Percentiles rank a stretch among this genome's conserved stretches.
phyloP scores from a whole-genome alignment of 1,140 invertebrate species.

The Aphidius ervi region DNA sequence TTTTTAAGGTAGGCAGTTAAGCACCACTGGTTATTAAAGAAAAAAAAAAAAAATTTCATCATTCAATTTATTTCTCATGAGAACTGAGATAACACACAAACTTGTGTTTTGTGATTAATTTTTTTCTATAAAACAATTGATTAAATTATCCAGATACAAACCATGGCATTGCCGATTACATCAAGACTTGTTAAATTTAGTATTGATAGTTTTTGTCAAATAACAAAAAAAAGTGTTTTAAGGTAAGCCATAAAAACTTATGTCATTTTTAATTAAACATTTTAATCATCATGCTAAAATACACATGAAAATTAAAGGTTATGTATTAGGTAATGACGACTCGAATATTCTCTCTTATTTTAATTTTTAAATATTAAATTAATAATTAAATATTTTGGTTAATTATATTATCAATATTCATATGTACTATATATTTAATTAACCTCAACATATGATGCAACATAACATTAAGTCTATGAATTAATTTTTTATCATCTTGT shows the following conservation, averaged over 20 bases:
- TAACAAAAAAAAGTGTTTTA: constrained; percentile 28
- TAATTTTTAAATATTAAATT: background rate
- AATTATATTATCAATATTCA: background rate
- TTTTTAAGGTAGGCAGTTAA: background rate
- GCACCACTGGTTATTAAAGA: too few relatives aligned
- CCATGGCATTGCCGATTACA: constrained; percentile 33
- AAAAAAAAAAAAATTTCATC: background rate
- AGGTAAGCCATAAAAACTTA: constrained; percentile 29
- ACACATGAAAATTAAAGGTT: constrained; percentile 27
- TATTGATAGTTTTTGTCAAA: constrained; percentile 37
- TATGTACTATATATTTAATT: background rate
- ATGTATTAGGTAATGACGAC: constrained; percentile 28
- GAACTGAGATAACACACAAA: too few relatives aligned
- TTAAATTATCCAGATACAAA: too few relatives aligned
- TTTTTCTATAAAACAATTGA: too few relatives aligned
- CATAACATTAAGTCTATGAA: too few relatives aligned
- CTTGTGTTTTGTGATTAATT: too few relatives aligned
- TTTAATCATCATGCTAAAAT: background rate
- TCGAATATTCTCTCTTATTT: background rate
- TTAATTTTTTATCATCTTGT: too few relatives aligned
- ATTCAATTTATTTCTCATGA: background rate
- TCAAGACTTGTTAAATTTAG: constrained; percentile 34
- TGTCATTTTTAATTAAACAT: background rate
- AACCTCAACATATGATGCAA: too few relatives aligned
- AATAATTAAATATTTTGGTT: background rate